Evolutionary conservation across 2,888 invertebrate genomes (phyloP).

Genomic region (Cancer borealis): DNA sequence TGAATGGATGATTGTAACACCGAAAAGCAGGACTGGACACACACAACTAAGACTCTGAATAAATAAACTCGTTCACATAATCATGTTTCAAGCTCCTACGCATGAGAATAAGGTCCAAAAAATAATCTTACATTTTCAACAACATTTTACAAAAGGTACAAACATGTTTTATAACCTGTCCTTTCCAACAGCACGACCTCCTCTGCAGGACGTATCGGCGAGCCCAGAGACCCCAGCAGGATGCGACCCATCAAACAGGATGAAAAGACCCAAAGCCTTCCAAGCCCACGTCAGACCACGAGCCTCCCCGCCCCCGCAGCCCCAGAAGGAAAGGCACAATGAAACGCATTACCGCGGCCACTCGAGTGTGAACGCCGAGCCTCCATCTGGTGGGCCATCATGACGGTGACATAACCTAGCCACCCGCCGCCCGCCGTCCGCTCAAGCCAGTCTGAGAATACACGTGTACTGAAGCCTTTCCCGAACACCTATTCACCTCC

Average conservation of each 20-base stretch:
- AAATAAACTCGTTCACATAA: too few relatives aligned
- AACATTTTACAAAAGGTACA: neutral
- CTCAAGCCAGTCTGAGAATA: neutral
- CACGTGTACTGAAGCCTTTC: neutral
- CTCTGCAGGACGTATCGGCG: neutral
- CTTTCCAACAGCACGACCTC: neutral
- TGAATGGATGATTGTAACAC: neutral
- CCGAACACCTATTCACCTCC: neutral
- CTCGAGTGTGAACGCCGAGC: neutral
- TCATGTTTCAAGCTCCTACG: too few relatives aligned
- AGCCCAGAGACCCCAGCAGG: neutral
- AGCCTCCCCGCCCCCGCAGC: neutral
- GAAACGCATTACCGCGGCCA: conserved; percentile 24
- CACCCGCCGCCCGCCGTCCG: neutral
- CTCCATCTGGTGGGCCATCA: neutral
- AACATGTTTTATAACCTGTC: neutral
- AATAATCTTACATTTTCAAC: neutral
- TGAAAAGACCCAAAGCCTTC: conserved; percentile 8
- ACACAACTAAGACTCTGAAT: too few relatives aligned
- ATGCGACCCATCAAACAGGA: neutral
- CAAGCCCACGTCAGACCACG: conserved; percentile 15
- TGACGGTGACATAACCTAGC: neutral
- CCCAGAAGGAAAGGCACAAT: neutral
- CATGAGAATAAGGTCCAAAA: too few relatives aligned
- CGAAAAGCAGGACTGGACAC: too few relatives aligned